Percentiles rank a stretch among this genome's conserved stretches.
phyloP scores from a whole-genome alignment of 2,888 invertebrate species.

The Hyles lineata region DNA sequence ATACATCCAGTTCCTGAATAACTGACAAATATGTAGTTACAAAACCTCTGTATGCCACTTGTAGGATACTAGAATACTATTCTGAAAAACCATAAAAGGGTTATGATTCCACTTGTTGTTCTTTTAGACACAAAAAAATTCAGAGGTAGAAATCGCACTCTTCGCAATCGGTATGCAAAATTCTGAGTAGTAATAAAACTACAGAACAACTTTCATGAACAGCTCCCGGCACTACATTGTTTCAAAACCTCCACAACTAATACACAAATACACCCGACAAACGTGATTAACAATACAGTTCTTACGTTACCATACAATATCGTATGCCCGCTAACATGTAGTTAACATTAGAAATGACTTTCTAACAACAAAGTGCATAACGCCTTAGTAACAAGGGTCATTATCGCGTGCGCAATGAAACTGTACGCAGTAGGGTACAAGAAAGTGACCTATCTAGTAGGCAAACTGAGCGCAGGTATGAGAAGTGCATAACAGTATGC shows the following conservation, averaged over 20 bases:
- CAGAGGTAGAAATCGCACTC: no score
- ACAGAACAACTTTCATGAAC: neutral
- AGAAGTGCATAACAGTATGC: constrained; percentile 16
- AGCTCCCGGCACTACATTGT: constrained; percentile 4
- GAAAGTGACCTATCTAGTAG: constrained; percentile 52
- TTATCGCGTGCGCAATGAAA: constrained; percentile 44
- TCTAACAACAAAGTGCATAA: constrained; percentile 21
- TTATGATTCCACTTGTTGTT: no score
- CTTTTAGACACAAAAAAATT: no score
- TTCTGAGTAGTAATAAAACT: neutral
- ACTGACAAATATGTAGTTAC: no score
- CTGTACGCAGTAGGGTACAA: constrained; percentile 39
- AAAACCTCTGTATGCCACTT: no score
- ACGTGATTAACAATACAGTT: constrained; percentile 26
- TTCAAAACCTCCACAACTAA: neutral
- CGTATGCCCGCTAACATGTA: constrained; percentile 5
- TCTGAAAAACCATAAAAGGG: no score
- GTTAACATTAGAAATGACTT: constrained; percentile 24
- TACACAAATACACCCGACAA: constrained; percentile 11
- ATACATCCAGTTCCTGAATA: no score
- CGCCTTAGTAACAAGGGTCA: constrained; percentile 31
- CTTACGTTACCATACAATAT: constrained; percentile 26
- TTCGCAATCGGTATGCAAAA: no score
- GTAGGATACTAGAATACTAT: no score
- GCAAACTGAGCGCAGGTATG: constrained; percentile 35